Percentiles rank a stretch among this genome's conserved stretches.
phyloP scores from a whole-genome alignment of 1,140 invertebrate genomes.

The Drosophila bocki region DNA sequence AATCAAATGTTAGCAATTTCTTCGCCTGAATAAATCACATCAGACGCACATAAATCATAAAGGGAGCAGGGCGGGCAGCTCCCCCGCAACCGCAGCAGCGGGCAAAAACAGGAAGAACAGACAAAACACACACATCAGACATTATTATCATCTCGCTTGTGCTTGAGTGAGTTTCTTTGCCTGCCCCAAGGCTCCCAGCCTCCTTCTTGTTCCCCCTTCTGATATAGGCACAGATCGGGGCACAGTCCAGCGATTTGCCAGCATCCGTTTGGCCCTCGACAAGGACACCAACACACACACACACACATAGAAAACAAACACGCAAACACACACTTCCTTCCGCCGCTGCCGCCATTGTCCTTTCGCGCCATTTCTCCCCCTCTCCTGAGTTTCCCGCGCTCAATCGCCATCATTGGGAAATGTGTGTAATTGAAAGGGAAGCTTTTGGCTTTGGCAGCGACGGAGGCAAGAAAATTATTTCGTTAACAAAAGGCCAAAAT shows the following conservation, averaged over 20 bases:
- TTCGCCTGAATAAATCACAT: conserved; percentile 83
- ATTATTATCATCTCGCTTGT: conserved; percentile 84
- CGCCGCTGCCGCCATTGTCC: conserved; percentile 72
- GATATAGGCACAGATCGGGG: conserved; percentile 64
- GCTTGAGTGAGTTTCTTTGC: conserved; percentile 81
- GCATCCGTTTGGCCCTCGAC: conserved; percentile 52
- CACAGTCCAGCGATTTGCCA: conserved; percentile 62
- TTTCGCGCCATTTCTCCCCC: conserved; percentile 58
- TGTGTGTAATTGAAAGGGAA: conserved; percentile 85
- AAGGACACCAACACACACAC: conserved; percentile 4
- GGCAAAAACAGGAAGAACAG: conserved; percentile 56
- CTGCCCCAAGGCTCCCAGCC: conserved; percentile 49
- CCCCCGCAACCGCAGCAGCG: conserved; percentile 36
- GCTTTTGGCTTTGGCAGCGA: conserved; percentile 74
- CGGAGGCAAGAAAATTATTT: conserved; percentile 80
- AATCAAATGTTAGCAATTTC: conserved; percentile 79
- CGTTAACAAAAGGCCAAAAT: conserved; percentile 79
- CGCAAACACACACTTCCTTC: conserved; percentile 61
- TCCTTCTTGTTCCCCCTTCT: conserved; percentile 38
- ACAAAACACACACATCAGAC: conserved; percentile 82
- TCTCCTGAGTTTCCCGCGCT: conserved; percentile 2
- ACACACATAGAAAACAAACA: conserved; percentile 19
- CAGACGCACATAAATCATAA: conserved; percentile 82
- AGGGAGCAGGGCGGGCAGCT: conserved; percentile 52
- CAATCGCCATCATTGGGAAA: conserved; percentile 65